Evolutionary conservation across 2,113 vertebrate genomes (phyloP), one percentile per base, ranked within the genome.

Genomic region (Cariama cristata): DNA sequence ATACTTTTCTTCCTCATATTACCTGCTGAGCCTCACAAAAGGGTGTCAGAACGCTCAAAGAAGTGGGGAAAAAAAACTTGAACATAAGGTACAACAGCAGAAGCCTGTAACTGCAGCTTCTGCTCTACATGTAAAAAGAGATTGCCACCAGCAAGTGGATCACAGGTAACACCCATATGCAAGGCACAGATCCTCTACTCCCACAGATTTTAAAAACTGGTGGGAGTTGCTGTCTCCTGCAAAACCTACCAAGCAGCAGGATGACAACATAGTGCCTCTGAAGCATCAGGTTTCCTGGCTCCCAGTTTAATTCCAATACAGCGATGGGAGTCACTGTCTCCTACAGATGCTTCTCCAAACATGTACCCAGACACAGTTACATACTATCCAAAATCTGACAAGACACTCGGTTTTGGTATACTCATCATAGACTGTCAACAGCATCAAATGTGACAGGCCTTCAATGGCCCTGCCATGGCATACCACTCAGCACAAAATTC

Each of bases 391-490:
- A 86, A 84, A 81, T n/a, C 12, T 49, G 9, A 87, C 15, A 40
- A 50, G 18, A 58, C 18, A 38, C 9, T 56, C 12, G 4, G 2
- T 60, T 44, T 74, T 12, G 18, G 49, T 14, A 66, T 22, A 50
- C 52, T 77, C 6, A 60, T 56, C 26, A 77, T 0, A 45, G 68
- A 89, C 4, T 35, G 6, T 32, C n/a, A 84, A 50, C 5, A 93
- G 45, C 23, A 23, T 49, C 28, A 45, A 59, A 50, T 4, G 6
- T 12, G 47, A 87, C 42, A 52, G 50, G 30, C 33, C 12, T 63
- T 76, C 4, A 2, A 67, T 6, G 10, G 56, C 67, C 38, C 16
- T 33, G 63, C 19, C 52, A 63, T 2, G 0, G 1, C 18, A 67
- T 19, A 68, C 9, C 17, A 68, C 38, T 45, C 58, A 73, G 40